These are phyloP conservation scores for Harpegnathos saltator DNA, from an alignment of 1,140 invertebrate genomes.

Conservation along the genomic window DNA sequence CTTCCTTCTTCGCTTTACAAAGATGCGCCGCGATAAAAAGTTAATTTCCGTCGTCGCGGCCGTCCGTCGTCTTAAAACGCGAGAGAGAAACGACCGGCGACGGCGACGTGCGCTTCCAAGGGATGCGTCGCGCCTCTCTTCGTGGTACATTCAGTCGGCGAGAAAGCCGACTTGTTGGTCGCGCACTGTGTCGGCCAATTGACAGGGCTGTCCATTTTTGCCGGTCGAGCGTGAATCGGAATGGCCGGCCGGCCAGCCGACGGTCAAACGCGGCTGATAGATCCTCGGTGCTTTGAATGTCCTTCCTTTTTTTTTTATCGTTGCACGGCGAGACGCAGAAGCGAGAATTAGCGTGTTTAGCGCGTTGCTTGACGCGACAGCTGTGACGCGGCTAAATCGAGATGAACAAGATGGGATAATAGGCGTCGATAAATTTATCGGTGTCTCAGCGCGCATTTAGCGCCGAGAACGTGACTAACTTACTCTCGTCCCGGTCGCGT, in stretches of 20 bases:
- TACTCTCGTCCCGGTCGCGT: neutral
- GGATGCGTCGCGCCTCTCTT: too few relatives aligned
- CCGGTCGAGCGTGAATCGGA: neutral
- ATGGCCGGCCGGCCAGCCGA: constrained; percentile 1
- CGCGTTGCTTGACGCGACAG: constrained; percentile 49
- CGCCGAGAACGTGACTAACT: constrained; percentile 12
- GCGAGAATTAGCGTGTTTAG: constrained; percentile 45
- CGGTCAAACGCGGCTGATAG: constrained; percentile 28
- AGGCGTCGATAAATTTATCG: constrained; percentile 42
- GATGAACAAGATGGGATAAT: constrained; percentile 58
- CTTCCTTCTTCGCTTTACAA: constrained; percentile 3
- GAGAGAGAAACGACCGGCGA: constrained; percentile 7
- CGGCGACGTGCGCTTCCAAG: neutral
- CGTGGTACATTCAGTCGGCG: neutral
- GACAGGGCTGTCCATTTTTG: constrained; percentile 33
- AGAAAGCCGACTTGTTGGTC: constrained; percentile 2
- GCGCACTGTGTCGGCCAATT: constrained; percentile 27
- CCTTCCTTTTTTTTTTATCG: constrained; percentile 39
- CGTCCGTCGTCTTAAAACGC: constrained; percentile 12
- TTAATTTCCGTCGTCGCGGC: constrained; percentile 15
- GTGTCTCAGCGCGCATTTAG: constrained; percentile 28
- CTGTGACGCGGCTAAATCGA: constrained; percentile 38
- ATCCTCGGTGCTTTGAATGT: neutral
- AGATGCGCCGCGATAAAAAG: constrained; percentile 15
- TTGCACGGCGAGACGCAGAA: constrained; percentile 24